Base-by-base conservation (phyloP, 2,797 vertebrate species). In the Acropternis orthonyx region DNA sequence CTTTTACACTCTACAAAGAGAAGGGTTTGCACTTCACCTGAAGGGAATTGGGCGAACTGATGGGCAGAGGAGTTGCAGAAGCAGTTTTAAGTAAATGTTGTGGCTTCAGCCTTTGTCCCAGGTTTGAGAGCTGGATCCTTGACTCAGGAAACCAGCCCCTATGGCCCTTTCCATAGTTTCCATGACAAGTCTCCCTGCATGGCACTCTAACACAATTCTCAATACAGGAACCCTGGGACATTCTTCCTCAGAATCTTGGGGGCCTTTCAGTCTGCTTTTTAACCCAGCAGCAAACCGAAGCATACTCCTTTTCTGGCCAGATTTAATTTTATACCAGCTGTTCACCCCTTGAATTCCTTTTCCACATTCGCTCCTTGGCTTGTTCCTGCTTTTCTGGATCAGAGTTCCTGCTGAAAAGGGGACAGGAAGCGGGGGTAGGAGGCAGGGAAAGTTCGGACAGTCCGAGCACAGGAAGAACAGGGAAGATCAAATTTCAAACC, bases 401-500 rank as follows among this genome's bases (percentile, higher is more conserved):
- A 3, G 89, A 92, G 63, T 37, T 94, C 69, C 91, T 81, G 88
- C 91, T 76, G 66, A 9, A 36, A 71, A 46, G 0, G 4, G 88
- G 63, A 59, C 51, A 88, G 89, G 76, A 96, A 94, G 82, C 3
- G 54, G 76, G 86, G 93, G 75, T 44, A 89, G 88, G 92, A 37
- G 12, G 79, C 9, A 3, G 62, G 88, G 83, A 93, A 86, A 9
- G 58, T 89, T 84, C 11, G 26, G 92, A 52, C 44, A 4, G 48
- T 4, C 54, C 3, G 2, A 84, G 88, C 88, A 77, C 68, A 58
- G 82, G 89, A 95, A 94, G 63, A 73, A 62, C 16, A 27, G 59
- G 49, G 14, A 81, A 78, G 39, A 90, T 95, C 95, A 76, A 13
- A 63, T 96, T 92, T 92, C 94, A 85, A 84, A 23, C 55, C 48